Evolutionary conservation across 1,140 invertebrate genomes (phyloP).

Genomic region (Rhysida immarginata): DNA sequence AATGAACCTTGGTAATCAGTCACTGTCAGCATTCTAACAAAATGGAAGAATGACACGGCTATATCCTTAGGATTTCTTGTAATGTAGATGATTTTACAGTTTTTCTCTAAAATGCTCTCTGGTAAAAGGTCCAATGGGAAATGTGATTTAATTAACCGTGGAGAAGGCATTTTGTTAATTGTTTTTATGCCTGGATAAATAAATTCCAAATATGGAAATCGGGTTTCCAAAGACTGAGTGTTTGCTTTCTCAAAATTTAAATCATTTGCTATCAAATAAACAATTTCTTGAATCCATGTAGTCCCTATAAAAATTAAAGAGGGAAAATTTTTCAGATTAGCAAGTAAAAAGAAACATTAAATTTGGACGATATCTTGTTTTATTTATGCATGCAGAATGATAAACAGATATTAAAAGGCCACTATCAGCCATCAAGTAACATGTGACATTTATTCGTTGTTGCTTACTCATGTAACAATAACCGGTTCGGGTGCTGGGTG

Average conservation of each 20-base stretch:
- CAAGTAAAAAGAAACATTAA: neutral
- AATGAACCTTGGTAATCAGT: conserved; percentile 52
- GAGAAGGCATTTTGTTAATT: conserved; percentile 22
- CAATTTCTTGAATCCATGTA: conserved; percentile 38
- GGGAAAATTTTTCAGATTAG: conserved; percentile 10
- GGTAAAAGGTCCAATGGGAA: conserved; percentile 32
- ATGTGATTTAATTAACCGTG: conserved; percentile 36
- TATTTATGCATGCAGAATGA: too few relatives aligned
- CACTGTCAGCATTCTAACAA: conserved; percentile 27
- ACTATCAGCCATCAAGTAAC: too few relatives aligned
- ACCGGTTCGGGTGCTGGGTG: too few relatives aligned
- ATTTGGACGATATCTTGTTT: neutral
- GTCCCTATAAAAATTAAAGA: conserved; percentile 26
- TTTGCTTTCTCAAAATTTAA: conserved; percentile 27
- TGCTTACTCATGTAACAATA: too few relatives aligned
- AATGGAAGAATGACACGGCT: conserved; percentile 35
- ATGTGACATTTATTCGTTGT: too few relatives aligned
- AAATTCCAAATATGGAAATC: conserved; percentile 37
- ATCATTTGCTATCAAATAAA: conserved; percentile 31
- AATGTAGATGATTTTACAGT: conserved; percentile 37
- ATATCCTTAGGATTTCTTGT: conserved; percentile 37
- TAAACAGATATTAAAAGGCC: too few relatives aligned
- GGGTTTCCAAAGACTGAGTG: conserved; percentile 25
- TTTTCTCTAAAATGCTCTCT: conserved; percentile 21
- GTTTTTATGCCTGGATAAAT: conserved; percentile 30